Evolutionary conservation across 2,113 vertebrate species (phyloP).

Genomic region (Crotalus horridus): DNA sequence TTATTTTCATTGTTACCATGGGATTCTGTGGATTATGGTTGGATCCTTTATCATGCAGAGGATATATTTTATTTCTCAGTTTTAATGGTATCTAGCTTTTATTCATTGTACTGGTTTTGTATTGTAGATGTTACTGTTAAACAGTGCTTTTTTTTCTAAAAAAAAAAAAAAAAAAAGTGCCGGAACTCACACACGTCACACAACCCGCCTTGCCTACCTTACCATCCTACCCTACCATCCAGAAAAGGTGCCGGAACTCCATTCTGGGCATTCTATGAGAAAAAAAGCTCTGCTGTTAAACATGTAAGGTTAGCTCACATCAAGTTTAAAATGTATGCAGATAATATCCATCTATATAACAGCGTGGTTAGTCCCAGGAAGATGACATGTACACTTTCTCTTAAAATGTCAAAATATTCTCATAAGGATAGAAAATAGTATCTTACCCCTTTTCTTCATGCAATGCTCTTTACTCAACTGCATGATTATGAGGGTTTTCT

Average conservation of each 20-base stretch:
- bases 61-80: neutral
- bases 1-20: neutral
- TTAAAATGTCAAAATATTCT: neutral
- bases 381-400: neutral
- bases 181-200: too few relatives aligned
- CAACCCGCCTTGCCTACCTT: too few relatives aligned
- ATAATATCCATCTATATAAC: neutral
- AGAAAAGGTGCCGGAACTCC: too few relatives aligned
- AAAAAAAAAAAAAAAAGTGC: too few relatives aligned
- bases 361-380: neutral
- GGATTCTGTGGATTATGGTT: neutral
- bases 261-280: too few relatives aligned
- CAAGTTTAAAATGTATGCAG: neutral
- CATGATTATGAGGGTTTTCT: neutral
- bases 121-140: neutral
- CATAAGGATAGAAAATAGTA: neutral
- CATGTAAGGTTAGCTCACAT: neutral
- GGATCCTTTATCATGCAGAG: neutral
- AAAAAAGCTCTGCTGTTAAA: neutral
- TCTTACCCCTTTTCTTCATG: neutral
- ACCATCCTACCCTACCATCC: too few relatives aligned
- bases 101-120: neutral
- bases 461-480: neutral
- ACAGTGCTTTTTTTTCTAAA: neutral
- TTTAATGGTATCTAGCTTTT: neutral